A percentile compares a stretch with the other conserved stretches of the same genome.
phyloP scores from a whole-genome alignment of 2,797 vertebrate genomes.

The Lepus oiostolus region DNA sequence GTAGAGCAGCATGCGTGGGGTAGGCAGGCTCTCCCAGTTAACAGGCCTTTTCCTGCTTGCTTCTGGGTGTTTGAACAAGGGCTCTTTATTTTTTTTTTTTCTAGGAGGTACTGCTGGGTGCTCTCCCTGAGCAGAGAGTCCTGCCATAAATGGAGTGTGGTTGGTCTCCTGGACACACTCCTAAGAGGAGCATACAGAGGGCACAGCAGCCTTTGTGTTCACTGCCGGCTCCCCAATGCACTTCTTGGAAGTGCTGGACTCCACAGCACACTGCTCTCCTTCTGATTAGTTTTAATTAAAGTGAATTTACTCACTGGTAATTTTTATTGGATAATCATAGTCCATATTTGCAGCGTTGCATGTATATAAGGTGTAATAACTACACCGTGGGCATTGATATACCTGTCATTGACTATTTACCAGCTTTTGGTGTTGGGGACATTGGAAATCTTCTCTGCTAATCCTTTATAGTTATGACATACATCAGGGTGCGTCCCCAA shows the following conservation, averaged over 20 bases:
- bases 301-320: neutral
- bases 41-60: neutral
- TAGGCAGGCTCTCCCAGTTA: too few species aligned
- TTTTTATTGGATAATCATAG: neutral
- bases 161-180: neutral
- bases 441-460: too few species aligned
- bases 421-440: neutral
- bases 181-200: neutral
- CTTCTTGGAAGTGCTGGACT: neutral
- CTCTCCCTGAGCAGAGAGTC: neutral
- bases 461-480: neutral
- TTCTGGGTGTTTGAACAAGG: neutral
- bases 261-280: neutral
- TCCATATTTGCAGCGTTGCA: neutral
- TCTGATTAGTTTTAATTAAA: neutral
- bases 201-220: neutral
- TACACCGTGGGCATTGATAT: neutral
- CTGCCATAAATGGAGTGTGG: neutral
- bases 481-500: neutral
- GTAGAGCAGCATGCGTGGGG: rapidly evolving
- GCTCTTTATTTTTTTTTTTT: neutral
- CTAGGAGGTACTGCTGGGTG: neutral
- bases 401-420: neutral
- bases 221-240: neutral
- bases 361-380: neutral